These are phyloP conservation scores for Centroberyx gerrardi DNA, from an alignment of 2,797 vertebrate species.

Conservation along the genomic window DNA sequence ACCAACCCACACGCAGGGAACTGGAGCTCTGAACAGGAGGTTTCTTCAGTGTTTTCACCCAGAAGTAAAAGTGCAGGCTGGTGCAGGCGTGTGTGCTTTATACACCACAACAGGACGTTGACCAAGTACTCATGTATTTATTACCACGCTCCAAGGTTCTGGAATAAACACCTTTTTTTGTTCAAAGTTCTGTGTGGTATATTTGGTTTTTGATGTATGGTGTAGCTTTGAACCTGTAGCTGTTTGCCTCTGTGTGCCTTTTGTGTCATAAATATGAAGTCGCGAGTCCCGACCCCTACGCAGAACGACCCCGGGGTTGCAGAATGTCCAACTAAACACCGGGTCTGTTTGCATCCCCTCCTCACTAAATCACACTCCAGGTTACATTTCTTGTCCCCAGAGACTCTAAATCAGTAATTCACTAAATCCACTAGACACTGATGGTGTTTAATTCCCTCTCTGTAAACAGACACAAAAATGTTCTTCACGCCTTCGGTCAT, in stretches of 20 bases:
- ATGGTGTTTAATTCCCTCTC: constrained; percentile 36
- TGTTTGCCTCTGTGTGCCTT: constrained; percentile 12
- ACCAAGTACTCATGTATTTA: constrained; percentile 79
- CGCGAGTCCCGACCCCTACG: constrained; percentile 3
- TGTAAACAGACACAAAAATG: constrained; percentile 36
- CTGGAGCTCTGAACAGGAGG: constrained; percentile 42
- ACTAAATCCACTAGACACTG: constrained; percentile 52
- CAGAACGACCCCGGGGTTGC: constrained; percentile 34
- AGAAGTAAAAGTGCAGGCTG: constrained; percentile 30
- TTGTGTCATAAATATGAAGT: constrained; percentile 36
- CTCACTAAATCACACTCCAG: constrained; percentile 54
- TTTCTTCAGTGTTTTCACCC: constrained; percentile 60
- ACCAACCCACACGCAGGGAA: constrained; percentile 66
- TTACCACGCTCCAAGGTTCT: constrained; percentile 75
- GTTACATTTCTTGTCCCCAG: constrained; percentile 31
- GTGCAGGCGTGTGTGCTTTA: constrained; percentile 37
- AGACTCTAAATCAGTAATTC: constrained; percentile 47
- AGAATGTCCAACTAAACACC: constrained; percentile 28
- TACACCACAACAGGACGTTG: constrained; percentile 60
- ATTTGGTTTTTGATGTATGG: constrained; percentile 2
- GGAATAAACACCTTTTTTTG: constrained; percentile 81
- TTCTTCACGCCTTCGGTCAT: constrained; percentile 8
- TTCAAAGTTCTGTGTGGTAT: constrained; percentile 55
- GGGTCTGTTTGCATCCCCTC: constrained; percentile 35
- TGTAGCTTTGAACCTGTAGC: constrained; percentile 8